Evolutionary conservation across 2,888 invertebrate species (phyloP).

Genomic region (Thymelicus acteon): DNA sequence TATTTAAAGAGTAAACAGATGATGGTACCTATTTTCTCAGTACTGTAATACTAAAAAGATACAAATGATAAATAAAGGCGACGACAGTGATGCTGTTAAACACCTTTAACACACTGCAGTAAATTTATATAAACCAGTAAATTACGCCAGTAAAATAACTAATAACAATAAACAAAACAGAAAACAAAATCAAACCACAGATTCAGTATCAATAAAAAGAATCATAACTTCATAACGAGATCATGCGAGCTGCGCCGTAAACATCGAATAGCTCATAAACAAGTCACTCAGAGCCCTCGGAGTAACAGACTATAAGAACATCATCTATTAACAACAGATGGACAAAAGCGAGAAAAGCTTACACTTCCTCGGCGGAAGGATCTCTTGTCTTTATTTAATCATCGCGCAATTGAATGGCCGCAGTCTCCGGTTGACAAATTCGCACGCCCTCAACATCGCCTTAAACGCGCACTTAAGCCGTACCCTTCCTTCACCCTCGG

Average conservation of each 20-base stretch:
- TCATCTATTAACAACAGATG: constrained; percentile 43
- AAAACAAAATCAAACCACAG: constrained; percentile 35
- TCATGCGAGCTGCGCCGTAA: constrained; percentile 40
- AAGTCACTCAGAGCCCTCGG: constrained; percentile 33
- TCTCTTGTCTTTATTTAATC: constrained; percentile 80
- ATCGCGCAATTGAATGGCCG: constrained; percentile 76
- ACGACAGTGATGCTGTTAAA: background rate
- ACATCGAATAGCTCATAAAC: constrained; percentile 41
- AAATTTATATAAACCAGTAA: constrained; percentile 14
- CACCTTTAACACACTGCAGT: constrained; percentile 8
- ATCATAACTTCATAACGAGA: constrained; percentile 43
- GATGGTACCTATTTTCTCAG: no score
- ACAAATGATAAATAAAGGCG: background rate
- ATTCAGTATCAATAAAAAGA: constrained; percentile 41
- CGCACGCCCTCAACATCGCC: constrained; percentile 82
- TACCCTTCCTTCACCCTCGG: constrained; percentile 83
- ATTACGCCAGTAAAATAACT: constrained; percentile 26
- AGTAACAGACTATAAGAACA: constrained; percentile 32
- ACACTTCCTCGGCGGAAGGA: constrained; percentile 53
- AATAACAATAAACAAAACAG: constrained; percentile 31
- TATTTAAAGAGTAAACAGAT: no score
- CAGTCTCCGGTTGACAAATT: constrained; percentile 79
- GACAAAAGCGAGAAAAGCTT: constrained; percentile 55
- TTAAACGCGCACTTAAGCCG: constrained; percentile 82
- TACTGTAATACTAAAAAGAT: no score